These are phyloP conservation scores for Saccostrea glomerata DNA, from an alignment of 1,140 invertebrate species.

Conservation along the genomic window DNA sequence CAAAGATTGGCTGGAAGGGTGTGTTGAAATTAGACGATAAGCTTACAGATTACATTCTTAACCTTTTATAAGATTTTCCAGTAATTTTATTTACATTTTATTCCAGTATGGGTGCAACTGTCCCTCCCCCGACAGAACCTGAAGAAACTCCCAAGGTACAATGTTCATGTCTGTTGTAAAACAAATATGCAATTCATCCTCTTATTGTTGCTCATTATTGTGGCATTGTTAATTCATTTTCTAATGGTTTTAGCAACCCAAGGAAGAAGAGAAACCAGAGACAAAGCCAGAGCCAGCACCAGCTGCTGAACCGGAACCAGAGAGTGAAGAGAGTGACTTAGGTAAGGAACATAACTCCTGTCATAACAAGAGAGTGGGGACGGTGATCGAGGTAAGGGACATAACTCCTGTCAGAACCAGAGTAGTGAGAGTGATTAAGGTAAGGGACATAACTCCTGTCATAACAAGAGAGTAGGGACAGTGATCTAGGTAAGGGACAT, in stretches of 20 bases:
- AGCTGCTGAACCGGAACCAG: constrained; percentile 61
- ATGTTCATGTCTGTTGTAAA: not conserved
- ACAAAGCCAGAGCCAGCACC: constrained; percentile 55
- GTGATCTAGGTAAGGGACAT: too few relatives aligned
- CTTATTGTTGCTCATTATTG: not conserved
- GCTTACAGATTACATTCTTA: not conserved
- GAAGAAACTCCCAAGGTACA: not conserved
- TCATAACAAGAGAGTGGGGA: too few relatives aligned
- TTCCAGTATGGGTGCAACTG: constrained; percentile 85
- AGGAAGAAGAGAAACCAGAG: constrained; percentile 41
- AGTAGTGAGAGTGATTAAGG: too few relatives aligned
- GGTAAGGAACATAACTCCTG: too few relatives aligned
- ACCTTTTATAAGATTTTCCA: not conserved
- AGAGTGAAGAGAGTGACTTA: constrained; percentile 74
- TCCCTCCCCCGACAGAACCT: constrained; percentile 77
- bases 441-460: too few relatives aligned
- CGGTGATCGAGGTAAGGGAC: too few relatives aligned
- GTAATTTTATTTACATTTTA: not conserved
- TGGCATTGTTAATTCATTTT: not conserved
- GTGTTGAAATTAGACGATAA: not conserved
- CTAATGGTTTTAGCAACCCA: not conserved
- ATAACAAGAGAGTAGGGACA: too few relatives aligned
- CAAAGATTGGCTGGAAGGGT: constrained; percentile 87
- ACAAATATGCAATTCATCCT: too few relatives aligned
- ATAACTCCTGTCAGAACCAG: too few relatives aligned